Conservation (phyloP, 2,888 invertebrate genomes). For the Rhynchonema sp. region DNA sequence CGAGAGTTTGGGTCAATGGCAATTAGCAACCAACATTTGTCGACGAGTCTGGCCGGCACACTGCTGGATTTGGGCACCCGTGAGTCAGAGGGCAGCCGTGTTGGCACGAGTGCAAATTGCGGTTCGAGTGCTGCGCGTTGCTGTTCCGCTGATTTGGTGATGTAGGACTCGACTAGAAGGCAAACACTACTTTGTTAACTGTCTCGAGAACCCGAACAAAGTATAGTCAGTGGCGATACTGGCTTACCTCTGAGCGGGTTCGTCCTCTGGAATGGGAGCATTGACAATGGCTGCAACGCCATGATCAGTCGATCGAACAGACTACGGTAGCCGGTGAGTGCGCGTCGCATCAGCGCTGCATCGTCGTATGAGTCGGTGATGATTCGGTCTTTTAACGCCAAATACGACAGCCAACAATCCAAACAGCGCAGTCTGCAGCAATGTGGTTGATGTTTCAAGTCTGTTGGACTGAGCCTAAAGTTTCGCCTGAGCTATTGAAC, state of each 20-base stretch:
- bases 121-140: no score
- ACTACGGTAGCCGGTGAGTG: conserved; percentile 40
- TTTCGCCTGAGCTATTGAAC: background rate
- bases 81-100: conserved; percentile 14
- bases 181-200: no score
- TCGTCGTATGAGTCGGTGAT: conserved; percentile 55
- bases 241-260: conserved; percentile 4
- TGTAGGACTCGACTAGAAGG: no score
- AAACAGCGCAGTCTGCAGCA: conserved; percentile 38
- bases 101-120: conserved; percentile 1
- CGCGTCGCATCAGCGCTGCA: conserved; percentile 49
- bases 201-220: no score
- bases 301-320: conserved; percentile 52
- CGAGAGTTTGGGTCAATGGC: no score
- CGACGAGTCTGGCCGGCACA: conserved; percentile 14
- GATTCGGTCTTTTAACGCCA: conserved; percentile 60
- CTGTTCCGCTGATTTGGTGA: no score
- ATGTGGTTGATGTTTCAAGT: background rate
- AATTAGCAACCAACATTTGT: no score
- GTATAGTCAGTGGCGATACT: background rate
- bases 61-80: conserved; percentile 25
- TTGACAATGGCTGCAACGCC: conserved; percentile 55
- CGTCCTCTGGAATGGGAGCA: conserved; percentile 48
- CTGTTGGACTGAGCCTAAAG: background rate
- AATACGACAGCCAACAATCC: conserved; percentile 70